Percentiles rank a stretch among this genome's conserved stretches.
Conservation (phyloP, 2,113 vertebrate species). For the Arvicanthis niloticus region DNA sequence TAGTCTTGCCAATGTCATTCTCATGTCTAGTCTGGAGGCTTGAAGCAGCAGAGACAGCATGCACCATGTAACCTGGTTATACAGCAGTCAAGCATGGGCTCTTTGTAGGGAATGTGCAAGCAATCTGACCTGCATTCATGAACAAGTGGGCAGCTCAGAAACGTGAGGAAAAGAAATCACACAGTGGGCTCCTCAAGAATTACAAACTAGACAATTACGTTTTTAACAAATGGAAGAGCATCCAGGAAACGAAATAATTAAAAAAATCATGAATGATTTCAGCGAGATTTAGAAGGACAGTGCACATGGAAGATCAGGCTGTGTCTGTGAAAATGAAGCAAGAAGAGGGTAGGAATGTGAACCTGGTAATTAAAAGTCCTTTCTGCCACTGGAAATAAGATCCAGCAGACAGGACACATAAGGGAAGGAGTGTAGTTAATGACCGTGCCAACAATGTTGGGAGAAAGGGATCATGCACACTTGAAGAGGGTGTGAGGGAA, state of each 20-base stretch:
- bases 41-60: background rate
- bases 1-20: background rate
- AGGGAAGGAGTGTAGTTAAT: background rate
- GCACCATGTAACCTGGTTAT: background rate
- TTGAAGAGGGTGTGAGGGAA: conserved; percentile 11
- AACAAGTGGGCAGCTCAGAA: background rate
- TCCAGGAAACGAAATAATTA: background rate
- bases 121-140: conserved; percentile 6
- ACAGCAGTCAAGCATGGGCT: background rate
- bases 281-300: background rate
- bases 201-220: conserved; percentile 13
- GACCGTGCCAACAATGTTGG: background rate
- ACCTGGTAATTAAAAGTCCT: conserved; percentile 31
- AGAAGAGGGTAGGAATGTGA: background rate
- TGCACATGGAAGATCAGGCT: background rate
- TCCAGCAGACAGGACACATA: background rate
- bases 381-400: conserved; percentile 6
- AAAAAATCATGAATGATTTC: background rate
- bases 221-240: conserved; percentile 15
- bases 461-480: background rate
- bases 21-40: background rate
- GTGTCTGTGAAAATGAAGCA: background rate
- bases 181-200: background rate
- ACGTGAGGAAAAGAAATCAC: background rate
- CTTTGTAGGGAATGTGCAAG: background rate